These are phyloP conservation scores for Myotis planiceps DNA, from an alignment of 2,797 vertebrate genomes.

Conservation along the genomic window DNA sequence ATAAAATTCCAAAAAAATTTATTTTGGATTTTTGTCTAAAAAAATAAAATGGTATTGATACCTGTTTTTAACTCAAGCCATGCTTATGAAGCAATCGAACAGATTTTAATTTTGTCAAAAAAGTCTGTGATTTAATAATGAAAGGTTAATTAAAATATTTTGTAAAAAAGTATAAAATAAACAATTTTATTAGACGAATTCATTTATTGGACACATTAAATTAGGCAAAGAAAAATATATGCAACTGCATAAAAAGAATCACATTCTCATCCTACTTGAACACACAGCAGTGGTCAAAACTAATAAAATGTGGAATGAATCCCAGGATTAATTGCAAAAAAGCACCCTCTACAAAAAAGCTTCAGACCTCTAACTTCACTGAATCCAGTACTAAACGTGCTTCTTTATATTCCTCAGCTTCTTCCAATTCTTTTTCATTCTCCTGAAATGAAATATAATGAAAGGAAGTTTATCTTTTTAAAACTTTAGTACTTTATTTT, in stretches of 20 bases:
- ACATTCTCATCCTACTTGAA: constrained; percentile 72
- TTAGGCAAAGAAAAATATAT: constrained; percentile 79
- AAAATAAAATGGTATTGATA: not conserved
- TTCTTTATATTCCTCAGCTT: constrained; percentile 94
- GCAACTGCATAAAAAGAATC: constrained; percentile 80
- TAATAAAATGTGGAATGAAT: constrained; percentile 90
- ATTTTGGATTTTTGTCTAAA: not conserved
- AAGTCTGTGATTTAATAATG: constrained; percentile 39
- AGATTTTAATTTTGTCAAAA: constrained; percentile 53
- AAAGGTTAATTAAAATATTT: constrained; percentile 54
- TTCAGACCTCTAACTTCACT: constrained; percentile 94
- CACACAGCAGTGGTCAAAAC: constrained; percentile 82
- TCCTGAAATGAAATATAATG: constrained; percentile 90
- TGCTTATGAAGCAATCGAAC: not conserved
- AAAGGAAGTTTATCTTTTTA: constrained; percentile 8
- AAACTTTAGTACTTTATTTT: constrained; percentile 14
- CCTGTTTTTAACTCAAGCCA: constrained; percentile 7
- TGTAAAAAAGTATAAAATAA: constrained; percentile 72
- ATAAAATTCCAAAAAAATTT: not conserved
- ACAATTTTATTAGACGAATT: constrained; percentile 77
- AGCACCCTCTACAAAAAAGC: constrained; percentile 76
- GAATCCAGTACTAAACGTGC: constrained; percentile 92
- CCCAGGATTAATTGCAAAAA: constrained; percentile 84
- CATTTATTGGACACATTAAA: constrained; percentile 83
- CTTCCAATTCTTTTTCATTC: constrained; percentile 93